A percentile compares a stretch with the other conserved stretches of the same genome.
These are phyloP conservation scores for Melitaea athalia DNA, from an alignment of 2,888 invertebrate species.

Conservation along the genomic window DNA sequence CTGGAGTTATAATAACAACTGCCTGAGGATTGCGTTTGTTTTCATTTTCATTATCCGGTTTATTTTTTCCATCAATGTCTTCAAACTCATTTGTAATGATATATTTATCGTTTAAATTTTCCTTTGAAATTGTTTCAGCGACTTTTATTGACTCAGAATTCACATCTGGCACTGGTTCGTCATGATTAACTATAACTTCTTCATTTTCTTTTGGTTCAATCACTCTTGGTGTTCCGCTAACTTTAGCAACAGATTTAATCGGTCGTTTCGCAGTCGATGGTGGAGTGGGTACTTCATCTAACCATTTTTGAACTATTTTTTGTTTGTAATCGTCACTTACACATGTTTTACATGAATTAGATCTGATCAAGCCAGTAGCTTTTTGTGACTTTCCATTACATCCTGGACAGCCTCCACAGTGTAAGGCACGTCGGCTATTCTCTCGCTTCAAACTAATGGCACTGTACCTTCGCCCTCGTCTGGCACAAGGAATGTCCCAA, in stretches of 20 bases:
- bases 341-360: conserved; percentile 82
- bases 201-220: conserved; percentile 58
- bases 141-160: conserved; percentile 43
- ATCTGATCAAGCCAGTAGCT: conserved; percentile 61
- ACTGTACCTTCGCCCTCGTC: conserved; percentile 80
- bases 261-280: conserved; percentile 49
- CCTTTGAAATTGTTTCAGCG: conserved; percentile 43
- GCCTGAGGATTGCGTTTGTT: conserved; percentile 24
- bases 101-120: conserved; percentile 44
- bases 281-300: conserved; percentile 85
- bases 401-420: conserved; percentile 86
- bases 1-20: conserved; percentile 32
- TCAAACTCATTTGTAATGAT: not conserved
- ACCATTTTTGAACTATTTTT: conserved; percentile 89
- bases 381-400: conserved; percentile 75
- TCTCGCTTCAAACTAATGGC: conserved; percentile 84
- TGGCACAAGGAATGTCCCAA: conserved; percentile 75
- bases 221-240: conserved; percentile 69
- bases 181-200: conserved; percentile 44
- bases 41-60: conserved; percentile 18
- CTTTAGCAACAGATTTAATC: conserved; percentile 68
- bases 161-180: conserved; percentile 47
- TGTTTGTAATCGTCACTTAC: conserved; percentile 86
- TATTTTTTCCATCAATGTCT: conserved; percentile 21
- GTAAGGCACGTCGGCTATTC: conserved; percentile 81